These are phyloP conservation scores for Drosophila paracracens DNA, from an alignment of 2,888 invertebrate genomes.

Conservation along the genomic window DNA sequence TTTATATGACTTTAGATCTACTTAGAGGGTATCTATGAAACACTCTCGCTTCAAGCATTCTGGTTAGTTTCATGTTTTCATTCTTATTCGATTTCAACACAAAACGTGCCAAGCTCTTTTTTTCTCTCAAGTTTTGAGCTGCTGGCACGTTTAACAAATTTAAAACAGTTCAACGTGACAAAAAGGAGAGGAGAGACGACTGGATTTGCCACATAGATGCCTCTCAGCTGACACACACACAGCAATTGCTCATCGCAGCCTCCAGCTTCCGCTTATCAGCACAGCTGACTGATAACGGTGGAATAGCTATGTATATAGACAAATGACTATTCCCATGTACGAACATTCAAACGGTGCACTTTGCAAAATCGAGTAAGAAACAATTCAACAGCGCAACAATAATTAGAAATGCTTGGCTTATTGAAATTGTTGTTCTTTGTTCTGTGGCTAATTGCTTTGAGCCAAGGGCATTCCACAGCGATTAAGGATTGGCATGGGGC, in stretches of 20 bases:
- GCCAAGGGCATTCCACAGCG: conserved; percentile 51
- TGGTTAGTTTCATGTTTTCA: conserved; percentile 28
- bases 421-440: conserved; percentile 40
- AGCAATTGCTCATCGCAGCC: conserved; percentile 20
- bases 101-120: conserved; percentile 71
- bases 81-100: conserved; percentile 71
- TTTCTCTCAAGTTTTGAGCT: conserved; percentile 42
- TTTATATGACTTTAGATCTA: background rate
- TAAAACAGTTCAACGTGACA: conserved; percentile 63
- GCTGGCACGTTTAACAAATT: conserved; percentile 67
- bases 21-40: background rate
- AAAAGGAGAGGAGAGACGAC: conserved; percentile 8
- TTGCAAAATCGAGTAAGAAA: conserved; percentile 16
- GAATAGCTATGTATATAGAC: conserved; percentile 1
- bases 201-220: conserved; percentile 13
- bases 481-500: conserved; percentile 39
- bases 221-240: background rate
- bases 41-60: conserved; percentile 10
- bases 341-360: background rate
- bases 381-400: conserved; percentile 19
- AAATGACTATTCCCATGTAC: background rate
- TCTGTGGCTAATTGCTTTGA: conserved; percentile 46
- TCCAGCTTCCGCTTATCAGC: conserved; percentile 25
- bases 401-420: conserved; percentile 52
- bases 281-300: conserved; percentile 35